These are phyloP conservation scores for Callosobruchus maculatus DNA, from an alignment of 2,888 invertebrate genomes.

Conservation along the genomic window DNA sequence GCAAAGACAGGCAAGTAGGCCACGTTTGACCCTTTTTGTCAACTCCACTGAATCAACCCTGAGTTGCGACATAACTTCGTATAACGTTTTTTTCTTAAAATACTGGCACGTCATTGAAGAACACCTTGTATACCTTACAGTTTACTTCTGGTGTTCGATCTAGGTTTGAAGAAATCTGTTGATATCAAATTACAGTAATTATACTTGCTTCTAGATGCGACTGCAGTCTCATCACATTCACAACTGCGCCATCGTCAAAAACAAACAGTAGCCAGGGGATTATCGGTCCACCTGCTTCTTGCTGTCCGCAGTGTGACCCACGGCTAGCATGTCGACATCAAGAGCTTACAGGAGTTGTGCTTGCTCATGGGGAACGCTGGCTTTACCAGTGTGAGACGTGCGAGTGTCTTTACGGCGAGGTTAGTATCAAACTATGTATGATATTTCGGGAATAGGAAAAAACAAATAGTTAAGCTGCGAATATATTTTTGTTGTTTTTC, in stretches of 20 bases:
- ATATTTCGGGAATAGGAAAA: constrained; percentile 82
- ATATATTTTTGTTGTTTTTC: too few relatives aligned
- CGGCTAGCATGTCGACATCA: constrained; percentile 68
- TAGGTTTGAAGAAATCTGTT: too few relatives aligned
- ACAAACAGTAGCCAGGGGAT: background rate
- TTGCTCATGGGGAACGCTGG: constrained; percentile 83
- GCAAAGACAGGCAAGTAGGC: too few relatives aligned
- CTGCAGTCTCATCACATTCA: constrained; percentile 47
- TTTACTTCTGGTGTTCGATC: too few relatives aligned
- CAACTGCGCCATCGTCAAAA: constrained; percentile 30
- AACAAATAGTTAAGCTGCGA: too few relatives aligned
- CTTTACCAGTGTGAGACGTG: constrained; percentile 89
- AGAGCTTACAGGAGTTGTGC: constrained; percentile 69
- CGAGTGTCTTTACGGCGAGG: constrained; percentile 83
- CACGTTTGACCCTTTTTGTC: too few relatives aligned
- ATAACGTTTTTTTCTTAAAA: too few relatives aligned
- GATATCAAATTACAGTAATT: too few relatives aligned
- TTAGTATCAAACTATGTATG: constrained; percentile 62
- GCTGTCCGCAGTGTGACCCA: constrained; percentile 80
- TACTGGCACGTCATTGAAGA: too few relatives aligned
- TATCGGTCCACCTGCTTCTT: constrained; percentile 35
- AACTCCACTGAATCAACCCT: too few relatives aligned
- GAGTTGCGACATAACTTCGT: too few relatives aligned
- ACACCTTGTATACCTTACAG: too few relatives aligned
- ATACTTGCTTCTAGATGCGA: constrained; percentile 18